Percentiles rank a stretch among this genome's conserved stretches.
Conservation (phyloP, 2,888 invertebrate species). For the Aporophyla lueneburgensis region DNA sequence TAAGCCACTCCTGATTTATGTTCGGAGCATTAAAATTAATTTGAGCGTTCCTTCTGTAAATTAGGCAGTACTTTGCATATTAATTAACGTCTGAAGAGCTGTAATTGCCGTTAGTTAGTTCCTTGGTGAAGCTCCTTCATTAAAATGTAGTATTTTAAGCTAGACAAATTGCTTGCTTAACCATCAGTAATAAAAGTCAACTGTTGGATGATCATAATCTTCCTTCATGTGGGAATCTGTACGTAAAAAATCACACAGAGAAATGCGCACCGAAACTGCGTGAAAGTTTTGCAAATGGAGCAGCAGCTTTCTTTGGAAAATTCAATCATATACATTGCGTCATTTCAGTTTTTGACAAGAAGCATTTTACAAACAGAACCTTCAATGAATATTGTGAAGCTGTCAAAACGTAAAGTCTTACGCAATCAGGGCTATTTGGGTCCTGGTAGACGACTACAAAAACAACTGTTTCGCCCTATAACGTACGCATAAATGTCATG, state of each 20-base stretch:
- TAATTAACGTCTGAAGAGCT: conserved; percentile 21
- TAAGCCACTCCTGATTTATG: conserved; percentile 30
- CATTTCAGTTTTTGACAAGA: background rate
- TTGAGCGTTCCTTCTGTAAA: conserved; percentile 22
- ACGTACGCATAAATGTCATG: background rate
- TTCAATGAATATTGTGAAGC: background rate
- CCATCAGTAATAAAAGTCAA: background rate
- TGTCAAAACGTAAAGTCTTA: background rate
- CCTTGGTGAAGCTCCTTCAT: conserved; percentile 16
- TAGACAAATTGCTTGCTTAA: conserved; percentile 1
- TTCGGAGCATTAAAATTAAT: conserved; percentile 41
- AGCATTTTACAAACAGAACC: background rate
- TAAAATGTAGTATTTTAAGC: conserved; percentile 29
- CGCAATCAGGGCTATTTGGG: background rate
- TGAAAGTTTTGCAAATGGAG: background rate
- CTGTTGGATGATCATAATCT: background rate
- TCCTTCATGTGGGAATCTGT: background rate
- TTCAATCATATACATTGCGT: background rate
- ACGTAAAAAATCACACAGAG: background rate
- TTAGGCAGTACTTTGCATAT: conserved; percentile 40
- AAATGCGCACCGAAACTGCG: background rate
- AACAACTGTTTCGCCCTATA: background rate
- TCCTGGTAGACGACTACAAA: background rate
- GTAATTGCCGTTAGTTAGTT: conserved; percentile 16
- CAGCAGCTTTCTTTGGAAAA: background rate